phyloP scores from a whole-genome alignment of 2,888 invertebrate species.

The Tenthredo livida region DNA sequence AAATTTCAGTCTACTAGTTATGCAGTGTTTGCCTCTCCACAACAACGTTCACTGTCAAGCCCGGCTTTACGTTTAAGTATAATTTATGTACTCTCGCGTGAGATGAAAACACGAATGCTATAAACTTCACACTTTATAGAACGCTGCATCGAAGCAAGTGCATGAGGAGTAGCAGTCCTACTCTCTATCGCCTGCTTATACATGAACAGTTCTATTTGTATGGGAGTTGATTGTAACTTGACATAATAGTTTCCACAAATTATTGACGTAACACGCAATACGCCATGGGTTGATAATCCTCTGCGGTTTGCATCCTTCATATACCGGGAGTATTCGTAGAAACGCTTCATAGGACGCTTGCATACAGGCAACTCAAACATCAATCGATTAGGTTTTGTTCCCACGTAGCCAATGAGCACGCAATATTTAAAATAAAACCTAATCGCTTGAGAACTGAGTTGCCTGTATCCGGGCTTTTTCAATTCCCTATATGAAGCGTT shows the following conservation, averaged over 20 bases:
- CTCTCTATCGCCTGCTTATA: background rate
- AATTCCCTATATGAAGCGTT: too few species aligned
- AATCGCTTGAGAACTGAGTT: too few species aligned
- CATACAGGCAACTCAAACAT: too few species aligned
- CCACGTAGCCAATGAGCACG: too few species aligned
- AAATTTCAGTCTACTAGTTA: constrained; percentile 12
- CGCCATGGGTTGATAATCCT: background rate
- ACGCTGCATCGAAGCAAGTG: constrained; percentile 21
- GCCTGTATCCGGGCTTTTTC: too few species aligned
- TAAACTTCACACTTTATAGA: constrained; percentile 21
- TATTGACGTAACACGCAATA: background rate
- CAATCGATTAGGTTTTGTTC: too few species aligned
- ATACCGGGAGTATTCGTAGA: too few species aligned
- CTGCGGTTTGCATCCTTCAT: background rate
- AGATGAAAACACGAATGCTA: constrained; percentile 18
- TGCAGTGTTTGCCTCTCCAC: background rate
- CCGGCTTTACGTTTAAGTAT: constrained; percentile 3
- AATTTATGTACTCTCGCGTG: constrained; percentile 17
- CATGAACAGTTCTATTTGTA: background rate
- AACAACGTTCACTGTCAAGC: constrained; percentile 17
- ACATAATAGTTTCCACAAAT: background rate
- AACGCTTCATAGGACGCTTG: too few species aligned
- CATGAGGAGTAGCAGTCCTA: constrained; percentile 7
- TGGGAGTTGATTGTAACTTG: background rate
- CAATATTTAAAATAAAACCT: too few species aligned